Evolutionary conservation across 2,888 invertebrate genomes (phyloP).

Genomic region (Drosophila rubida): DNA sequence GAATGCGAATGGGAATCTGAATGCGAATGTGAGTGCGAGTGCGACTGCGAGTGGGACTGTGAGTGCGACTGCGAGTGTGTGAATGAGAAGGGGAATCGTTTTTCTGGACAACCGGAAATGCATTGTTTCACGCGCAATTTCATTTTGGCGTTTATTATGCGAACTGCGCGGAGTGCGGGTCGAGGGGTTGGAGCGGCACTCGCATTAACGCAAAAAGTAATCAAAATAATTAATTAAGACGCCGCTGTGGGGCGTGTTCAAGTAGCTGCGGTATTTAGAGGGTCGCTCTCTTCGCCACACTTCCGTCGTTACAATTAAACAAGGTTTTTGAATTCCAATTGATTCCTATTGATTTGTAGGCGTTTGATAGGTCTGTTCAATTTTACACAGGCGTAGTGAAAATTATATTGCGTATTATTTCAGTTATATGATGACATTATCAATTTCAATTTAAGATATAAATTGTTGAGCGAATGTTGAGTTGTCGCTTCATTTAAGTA

Average conservation of each 20-base stretch:
- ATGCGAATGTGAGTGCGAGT: constrained; percentile 3
- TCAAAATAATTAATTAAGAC: constrained; percentile 67
- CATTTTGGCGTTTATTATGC: constrained; percentile 64
- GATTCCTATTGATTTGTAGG: neutral
- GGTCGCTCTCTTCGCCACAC: neutral
- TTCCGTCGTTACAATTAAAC: neutral
- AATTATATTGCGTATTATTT: no score
- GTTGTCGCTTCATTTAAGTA: no score
- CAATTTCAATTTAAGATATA: no score
- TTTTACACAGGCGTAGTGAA: no score
- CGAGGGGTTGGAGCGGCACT: neutral
- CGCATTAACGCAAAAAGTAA: constrained; percentile 59
- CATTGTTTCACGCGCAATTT: constrained; percentile 78
- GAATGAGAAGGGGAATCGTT: constrained; percentile 36
- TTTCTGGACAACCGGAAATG: constrained; percentile 63
- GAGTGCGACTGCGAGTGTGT: constrained; percentile 12
- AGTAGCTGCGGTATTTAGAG: constrained; percentile 25
- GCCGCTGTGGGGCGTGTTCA: constrained; percentile 18
- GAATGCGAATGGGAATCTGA: constrained; percentile 27
- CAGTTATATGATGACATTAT: no score
- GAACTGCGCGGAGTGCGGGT: neutral
- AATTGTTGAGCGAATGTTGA: no score
- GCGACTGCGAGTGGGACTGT: constrained; percentile 23
- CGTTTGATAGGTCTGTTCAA: no score
- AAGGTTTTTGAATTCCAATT: neutral